Base-by-base conservation (phyloP, 2,113 vertebrate genomes). In the Toxotes chatareus region DNA sequence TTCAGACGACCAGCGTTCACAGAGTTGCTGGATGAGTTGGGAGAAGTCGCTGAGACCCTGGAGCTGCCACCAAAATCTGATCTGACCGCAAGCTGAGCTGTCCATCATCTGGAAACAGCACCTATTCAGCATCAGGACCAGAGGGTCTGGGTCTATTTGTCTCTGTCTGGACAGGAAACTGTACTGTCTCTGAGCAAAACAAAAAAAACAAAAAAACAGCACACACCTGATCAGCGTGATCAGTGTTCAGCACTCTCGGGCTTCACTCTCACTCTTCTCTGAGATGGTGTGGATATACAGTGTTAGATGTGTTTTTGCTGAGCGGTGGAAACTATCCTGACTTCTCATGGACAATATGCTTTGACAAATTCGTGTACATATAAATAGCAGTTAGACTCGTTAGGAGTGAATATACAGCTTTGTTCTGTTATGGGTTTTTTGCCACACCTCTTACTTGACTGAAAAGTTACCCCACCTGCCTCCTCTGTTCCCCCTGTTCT, bases 1-100 rank as follows among this genome's bases (percentile, higher is more conserved):
- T 96, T 96, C 92, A 94, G 95, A 51, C 94, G 96, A 23, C 97
- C 96, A 0, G 95, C 96, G 0, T 97, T 97, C 92, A 92, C 93
- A 0, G 96, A 97, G 90, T 47, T 97, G 74, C 89, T 97, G 77
- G 96, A 97, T 16, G 94, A 96, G 73, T 14, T 97, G 88, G 95
- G 95, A 23, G 96, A 97, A 38, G 85, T 94, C 0, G 88, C 90
- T 0, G 96, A 97, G 89, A 91, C 79, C 8, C 89, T 97, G 87
- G 96, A 97, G 59, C 67, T 74, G 21, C 84, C 88, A 0, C 66
- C 87, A 1, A 88, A 81, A 68, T 79, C 86, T 7, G 94, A 95
- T 3, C 79, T 87, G 69, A 85, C 82, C 72, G 88, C 86, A 1
- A 88, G 92, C 83, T 95, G 95, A 95, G 78, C 14, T 5, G 13